phyloP scores from a whole-genome alignment of 1,140 invertebrate genomes.

The Aricia agestis region DNA sequence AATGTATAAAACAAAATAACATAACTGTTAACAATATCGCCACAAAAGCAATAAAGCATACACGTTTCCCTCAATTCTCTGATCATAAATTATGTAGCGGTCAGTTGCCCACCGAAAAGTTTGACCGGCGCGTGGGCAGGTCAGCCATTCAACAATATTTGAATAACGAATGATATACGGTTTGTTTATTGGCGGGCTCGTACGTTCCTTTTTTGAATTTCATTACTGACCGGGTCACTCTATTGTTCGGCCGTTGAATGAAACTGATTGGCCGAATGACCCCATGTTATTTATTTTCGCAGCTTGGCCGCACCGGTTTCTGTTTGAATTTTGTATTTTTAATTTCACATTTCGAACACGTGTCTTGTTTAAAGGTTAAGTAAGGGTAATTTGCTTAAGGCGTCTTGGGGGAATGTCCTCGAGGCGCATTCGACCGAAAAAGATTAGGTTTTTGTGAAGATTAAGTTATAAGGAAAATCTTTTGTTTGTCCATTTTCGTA shows the following conservation, averaged over 20 bases:
- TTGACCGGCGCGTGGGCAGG: slow-evolving; percentile 70
- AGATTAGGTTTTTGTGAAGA: background rate
- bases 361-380: slow-evolving; percentile 32
- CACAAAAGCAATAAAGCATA: slow-evolving; percentile 2
- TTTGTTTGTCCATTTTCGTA: too few species aligned
- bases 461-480: background rate
- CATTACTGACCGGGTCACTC: slow-evolving; percentile 57
- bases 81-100: slow-evolving; percentile 61
- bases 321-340: slow-evolving; percentile 54
- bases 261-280: slow-evolving; percentile 50
- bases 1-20: too few species aligned
- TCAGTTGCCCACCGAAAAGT: slow-evolving; percentile 64
- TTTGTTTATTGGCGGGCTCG: slow-evolving; percentile 73
- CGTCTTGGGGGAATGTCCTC: slow-evolving; percentile 10
- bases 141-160: slow-evolving; percentile 71
- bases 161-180: slow-evolving; percentile 74
- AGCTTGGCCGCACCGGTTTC: slow-evolving; percentile 61
- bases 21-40: slow-evolving; percentile 2
- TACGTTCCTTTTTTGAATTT: slow-evolving; percentile 63
- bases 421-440: background rate
- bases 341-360: slow-evolving; percentile 62
- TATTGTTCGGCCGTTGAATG: slow-evolving; percentile 46
- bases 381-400: slow-evolving; percentile 25
- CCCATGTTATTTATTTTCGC: slow-evolving; percentile 66
- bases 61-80: slow-evolving; percentile 41